These are phyloP conservation scores for Dendrolimus kikuchii DNA, from an alignment of 1,140 invertebrate species.

Conservation along the genomic window DNA sequence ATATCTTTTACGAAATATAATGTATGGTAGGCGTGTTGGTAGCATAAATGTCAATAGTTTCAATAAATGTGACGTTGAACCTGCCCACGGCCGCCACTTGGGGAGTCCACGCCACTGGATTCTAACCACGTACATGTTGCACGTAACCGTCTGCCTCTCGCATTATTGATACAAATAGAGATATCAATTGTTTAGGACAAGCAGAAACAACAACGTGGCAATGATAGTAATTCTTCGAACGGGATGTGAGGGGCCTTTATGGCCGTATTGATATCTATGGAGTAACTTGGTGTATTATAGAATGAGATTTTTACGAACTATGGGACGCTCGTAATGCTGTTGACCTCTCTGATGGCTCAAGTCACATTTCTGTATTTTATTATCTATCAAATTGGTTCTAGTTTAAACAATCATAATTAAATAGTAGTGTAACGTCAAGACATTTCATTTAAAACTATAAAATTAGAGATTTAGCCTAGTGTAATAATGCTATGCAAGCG, in stretches of 20 bases:
- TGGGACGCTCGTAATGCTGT: constrained; percentile 22
- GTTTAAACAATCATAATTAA: constrained; percentile 9
- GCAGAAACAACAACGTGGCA: constrained; percentile 46
- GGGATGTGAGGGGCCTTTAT: constrained; percentile 30
- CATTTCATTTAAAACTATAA: neutral
- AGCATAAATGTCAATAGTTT: constrained; percentile 29
- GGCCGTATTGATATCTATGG: constrained; percentile 28
- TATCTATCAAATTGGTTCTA: constrained; percentile 7
- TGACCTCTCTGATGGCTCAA: constrained; percentile 18
- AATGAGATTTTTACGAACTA: constrained; percentile 28
- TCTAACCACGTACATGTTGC: constrained; percentile 58
- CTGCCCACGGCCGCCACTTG: constrained; percentile 12
- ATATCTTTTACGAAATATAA: too few species aligned
- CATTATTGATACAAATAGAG: constrained; percentile 71
- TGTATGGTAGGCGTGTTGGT: neutral
- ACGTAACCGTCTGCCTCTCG: constrained; percentile 58
- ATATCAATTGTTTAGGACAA: constrained; percentile 69
- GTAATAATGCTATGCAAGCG: neutral
- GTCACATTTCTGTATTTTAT: constrained; percentile 10
- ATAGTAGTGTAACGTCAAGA: constrained; percentile 3
- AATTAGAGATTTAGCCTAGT: neutral
- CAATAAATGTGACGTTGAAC: constrained; percentile 35
- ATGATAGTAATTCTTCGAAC: constrained; percentile 43
- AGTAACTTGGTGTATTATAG: constrained; percentile 26
- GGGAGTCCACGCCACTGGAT: constrained; percentile 33